Evolutionary conservation across 2,888 invertebrate species (phyloP).

Genomic region (Orgyia antiqua): DNA sequence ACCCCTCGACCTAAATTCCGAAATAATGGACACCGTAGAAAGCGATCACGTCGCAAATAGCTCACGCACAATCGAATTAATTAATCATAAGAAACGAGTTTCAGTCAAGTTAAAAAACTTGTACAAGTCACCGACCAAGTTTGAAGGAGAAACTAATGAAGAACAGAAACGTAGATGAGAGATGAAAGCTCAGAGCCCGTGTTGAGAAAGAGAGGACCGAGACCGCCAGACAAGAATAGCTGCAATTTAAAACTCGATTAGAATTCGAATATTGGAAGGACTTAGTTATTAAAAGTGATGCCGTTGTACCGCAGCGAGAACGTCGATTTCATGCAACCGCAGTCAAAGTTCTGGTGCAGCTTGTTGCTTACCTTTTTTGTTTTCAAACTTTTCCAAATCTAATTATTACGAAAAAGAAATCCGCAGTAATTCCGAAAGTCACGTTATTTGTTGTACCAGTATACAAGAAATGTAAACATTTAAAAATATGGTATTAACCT

Average conservation of each 20-base stretch:
- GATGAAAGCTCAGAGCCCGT: slow-evolving; percentile 60
- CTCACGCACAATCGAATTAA: slow-evolving; percentile 74
- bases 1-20: slow-evolving; percentile 60
- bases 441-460: slow-evolving; percentile 11
- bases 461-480: slow-evolving; percentile 18
- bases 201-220: slow-evolving; percentile 33
- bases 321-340: slow-evolving; percentile 33
- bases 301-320: slow-evolving; percentile 35
- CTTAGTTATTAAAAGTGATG: slow-evolving; percentile 66
- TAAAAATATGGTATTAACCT: too few relatives aligned
- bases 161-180: slow-evolving; percentile 59
- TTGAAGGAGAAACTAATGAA: slow-evolving; percentile 75
- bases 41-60: slow-evolving; percentile 60
- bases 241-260: slow-evolving; percentile 78
- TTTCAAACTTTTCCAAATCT: slow-evolving; percentile 23
- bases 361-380: slow-evolving; percentile 21
- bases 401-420: slow-evolving; percentile 27
- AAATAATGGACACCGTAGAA: slow-evolving; percentile 62
- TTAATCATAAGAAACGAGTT: slow-evolving; percentile 70
- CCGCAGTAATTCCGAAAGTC: slow-evolving; percentile 16
- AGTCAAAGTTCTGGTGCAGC: slow-evolving; percentile 34
- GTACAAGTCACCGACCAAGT: slow-evolving; percentile 57
- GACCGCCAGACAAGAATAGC: slow-evolving; percentile 70
- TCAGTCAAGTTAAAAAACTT: slow-evolving; percentile 68
- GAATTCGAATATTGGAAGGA: slow-evolving; percentile 66